Evolutionary conservation across 2,113 vertebrate genomes (phyloP).

Genomic region (Okapia johnstoni): DNA sequence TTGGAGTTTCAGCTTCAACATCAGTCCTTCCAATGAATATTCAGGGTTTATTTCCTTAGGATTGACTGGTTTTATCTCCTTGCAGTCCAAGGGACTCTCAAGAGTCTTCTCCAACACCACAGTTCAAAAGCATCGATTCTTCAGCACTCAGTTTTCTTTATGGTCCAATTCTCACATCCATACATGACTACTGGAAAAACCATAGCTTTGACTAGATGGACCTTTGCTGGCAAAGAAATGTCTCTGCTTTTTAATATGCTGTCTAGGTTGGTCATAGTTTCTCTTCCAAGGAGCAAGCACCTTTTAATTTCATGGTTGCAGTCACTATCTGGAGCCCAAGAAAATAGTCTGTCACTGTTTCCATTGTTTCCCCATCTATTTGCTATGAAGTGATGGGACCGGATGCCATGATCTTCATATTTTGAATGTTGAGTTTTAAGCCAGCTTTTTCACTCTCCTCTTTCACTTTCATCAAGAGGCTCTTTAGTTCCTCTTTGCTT

Average conservation of each 20-base stretch:
- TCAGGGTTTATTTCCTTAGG: neutral
- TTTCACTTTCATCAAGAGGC: neutral
- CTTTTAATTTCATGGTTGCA: neutral
- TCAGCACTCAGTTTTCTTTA: neutral
- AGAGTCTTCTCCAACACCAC: neutral
- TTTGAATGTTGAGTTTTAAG: neutral
- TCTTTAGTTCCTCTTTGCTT: neutral
- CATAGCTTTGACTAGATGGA: neutral
- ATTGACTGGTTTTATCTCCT: neutral
- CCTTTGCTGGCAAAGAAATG: neutral
- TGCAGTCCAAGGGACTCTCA: neutral
- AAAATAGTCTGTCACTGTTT: neutral
- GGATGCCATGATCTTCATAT: neutral
- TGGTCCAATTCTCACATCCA: neutral
- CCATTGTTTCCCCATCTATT: neutral
- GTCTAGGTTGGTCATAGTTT: neutral
- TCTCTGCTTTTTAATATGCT: neutral
- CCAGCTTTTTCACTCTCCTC: neutral
- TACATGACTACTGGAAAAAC: neutral
- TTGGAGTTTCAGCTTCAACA: neutral
- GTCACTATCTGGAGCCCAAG: neutral
- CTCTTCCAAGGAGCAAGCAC: neutral
- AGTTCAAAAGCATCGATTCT: neutral
- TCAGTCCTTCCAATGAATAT: neutral
- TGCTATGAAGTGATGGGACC: neutral